Evolutionary conservation across 2,888 invertebrate species (phyloP), one percentile per base, ranked within the genome.

Genomic region (Kryphioiulus occultus): DNA sequence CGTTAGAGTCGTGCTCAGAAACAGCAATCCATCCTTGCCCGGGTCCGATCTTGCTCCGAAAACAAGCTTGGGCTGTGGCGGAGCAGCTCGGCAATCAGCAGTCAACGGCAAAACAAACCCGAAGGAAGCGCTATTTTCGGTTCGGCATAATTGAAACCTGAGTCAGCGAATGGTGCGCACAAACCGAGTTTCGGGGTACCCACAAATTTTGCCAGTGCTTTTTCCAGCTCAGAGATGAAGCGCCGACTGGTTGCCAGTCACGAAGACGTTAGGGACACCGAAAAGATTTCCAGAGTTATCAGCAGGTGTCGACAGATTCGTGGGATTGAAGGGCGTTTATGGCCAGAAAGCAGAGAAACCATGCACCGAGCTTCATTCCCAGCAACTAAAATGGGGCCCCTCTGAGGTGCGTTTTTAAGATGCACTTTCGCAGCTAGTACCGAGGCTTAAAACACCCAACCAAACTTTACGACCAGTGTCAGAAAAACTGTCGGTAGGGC

Each of bases 91-190:
- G n/a, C 59, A n/a, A n/a, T n/a, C n/a, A n/a, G n/a, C n/a, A n/a
- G n/a, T n/a, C n/a, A n/a, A n/a, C n/a, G n/a, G n/a, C n/a, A n/a
- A n/a, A n/a, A n/a, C 59, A 59, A 59, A 59, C 59, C 59, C 22
- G 59, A 59, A 59, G n/a, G 59, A 22, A 59, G n/a, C 22, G 59
- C 59, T 59, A 59, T 59, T 59, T 59, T 59, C 59, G 59, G 59
- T 59, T 59, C 59, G 59, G 59, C 59, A 59, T n/a, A n/a, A 59
- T 59, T 59, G 59, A 59, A 59, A 59, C 59, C 59, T 59, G 59
- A 59, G 59, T 59, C 59, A 59, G 59, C 59, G 22, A 59, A n/a
- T n/a, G 59, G 59, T 53, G 59, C 59, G n/a, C n/a, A 19, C 59
- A 22, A 59, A 59, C n/a, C n/a, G 59, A 22, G n/a, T n/a, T n/a